Conservation (phyloP, 2,797 vertebrate species). For the Muscicapa comitata region DNA sequence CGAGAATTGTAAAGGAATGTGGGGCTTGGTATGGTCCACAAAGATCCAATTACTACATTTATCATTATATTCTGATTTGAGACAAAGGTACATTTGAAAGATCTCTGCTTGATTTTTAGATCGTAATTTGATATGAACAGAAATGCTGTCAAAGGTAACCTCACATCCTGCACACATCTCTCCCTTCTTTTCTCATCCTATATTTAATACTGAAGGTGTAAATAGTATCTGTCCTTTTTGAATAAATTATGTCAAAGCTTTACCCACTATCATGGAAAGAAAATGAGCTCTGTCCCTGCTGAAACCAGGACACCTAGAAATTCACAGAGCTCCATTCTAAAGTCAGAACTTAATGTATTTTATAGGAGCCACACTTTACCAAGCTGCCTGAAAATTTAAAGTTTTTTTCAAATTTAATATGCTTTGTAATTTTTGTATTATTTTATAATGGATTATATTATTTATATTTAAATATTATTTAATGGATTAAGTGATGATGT, state of each 20-base stretch:
- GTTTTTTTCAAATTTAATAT: background rate
- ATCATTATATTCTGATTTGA: background rate
- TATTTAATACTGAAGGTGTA: background rate
- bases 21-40: background rate
- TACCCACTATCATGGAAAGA: background rate
- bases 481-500: background rate
- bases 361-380: background rate
- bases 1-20: background rate
- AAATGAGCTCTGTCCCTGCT: background rate
- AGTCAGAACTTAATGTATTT: background rate
- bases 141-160: background rate
- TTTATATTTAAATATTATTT: background rate
- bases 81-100: background rate
- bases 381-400: background rate
- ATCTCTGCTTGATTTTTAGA: background rate
- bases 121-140: background rate
- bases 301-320: background rate
- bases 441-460: background rate
- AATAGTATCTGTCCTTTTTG: background rate
- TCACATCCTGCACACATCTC: background rate
- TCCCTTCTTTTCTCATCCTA: background rate
- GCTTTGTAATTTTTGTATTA: background rate
- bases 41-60: background rate
- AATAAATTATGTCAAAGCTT: background rate
- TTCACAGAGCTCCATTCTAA: background rate